Base-by-base conservation (phyloP, 1,140 invertebrate species). In the Pollicipes pollicipes region DNA sequence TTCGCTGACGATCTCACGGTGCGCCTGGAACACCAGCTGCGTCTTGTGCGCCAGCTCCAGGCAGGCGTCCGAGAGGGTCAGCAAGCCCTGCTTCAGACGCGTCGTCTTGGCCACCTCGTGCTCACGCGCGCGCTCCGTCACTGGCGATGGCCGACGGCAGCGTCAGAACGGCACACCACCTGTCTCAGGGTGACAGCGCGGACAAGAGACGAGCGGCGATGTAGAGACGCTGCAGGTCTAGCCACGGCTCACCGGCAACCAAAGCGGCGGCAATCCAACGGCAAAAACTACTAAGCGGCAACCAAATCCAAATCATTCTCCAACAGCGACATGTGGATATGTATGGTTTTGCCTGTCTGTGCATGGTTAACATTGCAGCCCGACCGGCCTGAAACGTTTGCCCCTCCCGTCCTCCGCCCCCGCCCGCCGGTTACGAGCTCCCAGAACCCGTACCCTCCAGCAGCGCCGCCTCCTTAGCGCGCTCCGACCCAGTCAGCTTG, bases 71-170 rank as follows among this genome's bases (percentile, higher is more conserved):
- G 82, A 81, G 63, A 84, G 73, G 74, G 82, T 82, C 27, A 80
- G 71, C 21, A 85, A 74, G 0, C 83, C 82, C 75, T 83, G 81
- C 71, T 83, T 83, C 6, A 84, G 70, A 26, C 83, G 74, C 17
- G 84, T 82, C 72, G 84, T 75, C 75, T 85, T 85, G 0, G 83
- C 78, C n/a, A 80, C 80, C 78, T 85, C 83, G 76, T 83, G 83
- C 74, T 85, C 83, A 68, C 79, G 76, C 26, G 80, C 74, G 68
- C 80, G 77, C 70, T 84, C 82, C 67, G 78, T 78, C 71, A 84
- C 83, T 84, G 76, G 58, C 76, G 78, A 26, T 32, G 58, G 67
- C 72, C 71, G 71, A 67, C 37, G 68, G 67, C 13, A 71, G 10
- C 24, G 29, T 16, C 32, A 68, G 3, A 16, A 27, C 21, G 29